Evolutionary conservation across 2,888 invertebrate genomes (phyloP).

Genomic region (Flabesymbios commensalis): DNA sequence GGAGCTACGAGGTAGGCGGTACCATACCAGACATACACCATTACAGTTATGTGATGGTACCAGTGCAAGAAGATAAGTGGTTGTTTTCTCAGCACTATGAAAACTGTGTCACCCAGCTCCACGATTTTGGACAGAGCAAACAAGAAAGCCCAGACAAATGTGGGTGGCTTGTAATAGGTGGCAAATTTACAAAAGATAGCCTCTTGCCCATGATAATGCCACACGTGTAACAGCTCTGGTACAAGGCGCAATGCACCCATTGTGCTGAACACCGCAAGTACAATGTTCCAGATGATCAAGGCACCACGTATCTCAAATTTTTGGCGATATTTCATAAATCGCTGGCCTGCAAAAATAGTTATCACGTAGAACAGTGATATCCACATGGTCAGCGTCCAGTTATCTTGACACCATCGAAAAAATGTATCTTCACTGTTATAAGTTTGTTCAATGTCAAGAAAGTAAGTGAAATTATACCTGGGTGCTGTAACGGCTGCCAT

Average conservation of each 20-base stretch:
- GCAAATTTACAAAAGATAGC: slow-evolving; percentile 86
- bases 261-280: slow-evolving; percentile 91
- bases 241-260: slow-evolving; percentile 83
- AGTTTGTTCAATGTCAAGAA: no score
- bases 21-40: slow-evolving; percentile 63
- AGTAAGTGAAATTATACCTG: no score
- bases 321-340: slow-evolving; percentile 89
- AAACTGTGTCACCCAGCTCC: slow-evolving; percentile 74
- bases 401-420: slow-evolving; percentile 91
- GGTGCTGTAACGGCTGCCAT: no score
- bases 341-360: slow-evolving; percentile 89
- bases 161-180: slow-evolving; percentile 65
- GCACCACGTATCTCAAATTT: slow-evolving; percentile 86
- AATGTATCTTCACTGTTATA: slow-evolving; percentile 84
- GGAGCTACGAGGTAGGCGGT: slow-evolving; percentile 56
- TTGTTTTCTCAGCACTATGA: slow-evolving; percentile 63
- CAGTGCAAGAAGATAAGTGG: slow-evolving; percentile 66
- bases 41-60: slow-evolving; percentile 64
- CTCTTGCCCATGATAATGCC: slow-evolving; percentile 87
- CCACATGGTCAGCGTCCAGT: slow-evolving; percentile 94
- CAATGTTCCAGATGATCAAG: slow-evolving; percentile 88
- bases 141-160: slow-evolving; percentile 97
- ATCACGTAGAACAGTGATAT: slow-evolving; percentile 78
- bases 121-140: slow-evolving; percentile 96
- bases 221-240: slow-evolving; percentile 87